Evolutionary conservation across 2,113 vertebrate species (phyloP).

Genomic region (Panthera leo): DNA sequence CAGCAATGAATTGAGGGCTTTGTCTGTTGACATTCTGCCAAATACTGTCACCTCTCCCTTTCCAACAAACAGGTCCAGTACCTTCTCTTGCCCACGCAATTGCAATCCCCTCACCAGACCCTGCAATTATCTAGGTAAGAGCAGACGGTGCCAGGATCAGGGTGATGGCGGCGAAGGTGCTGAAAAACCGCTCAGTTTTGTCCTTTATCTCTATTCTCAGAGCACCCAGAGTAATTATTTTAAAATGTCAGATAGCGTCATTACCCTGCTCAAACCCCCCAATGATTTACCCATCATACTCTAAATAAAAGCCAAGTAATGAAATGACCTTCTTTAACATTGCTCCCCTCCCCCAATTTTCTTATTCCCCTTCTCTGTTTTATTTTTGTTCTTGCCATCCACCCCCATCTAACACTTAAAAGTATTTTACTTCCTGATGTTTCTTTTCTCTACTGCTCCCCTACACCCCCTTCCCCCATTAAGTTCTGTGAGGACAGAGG

Average conservation of each 20-base stretch:
- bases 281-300: not conserved
- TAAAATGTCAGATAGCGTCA: conserved; percentile 22
- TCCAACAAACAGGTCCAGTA: not conserved
- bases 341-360: not conserved
- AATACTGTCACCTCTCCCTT: not conserved
- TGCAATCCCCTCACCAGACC: fast-evolving
- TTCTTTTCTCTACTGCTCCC: not conserved
- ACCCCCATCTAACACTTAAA: not conserved
- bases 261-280: not conserved
- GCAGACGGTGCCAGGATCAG: fast-evolving
- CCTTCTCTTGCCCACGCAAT: not conserved
- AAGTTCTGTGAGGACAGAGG: not conserved
- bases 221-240: conserved; percentile 28
- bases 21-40: not conserved
- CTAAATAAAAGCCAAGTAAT: conserved; percentile 17
- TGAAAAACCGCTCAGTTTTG: not conserved
- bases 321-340: not conserved
- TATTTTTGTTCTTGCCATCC: not conserved
- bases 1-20: not conserved
- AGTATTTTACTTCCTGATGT: not conserved
- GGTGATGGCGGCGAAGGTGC: not conserved
- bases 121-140: not conserved
- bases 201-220: conserved; percentile 27
- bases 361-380: not conserved
- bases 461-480: not conserved